Conservation (phyloP, 37 sponge, comb jelly and placozoan species). For the Axinella damicornis region DNA sequence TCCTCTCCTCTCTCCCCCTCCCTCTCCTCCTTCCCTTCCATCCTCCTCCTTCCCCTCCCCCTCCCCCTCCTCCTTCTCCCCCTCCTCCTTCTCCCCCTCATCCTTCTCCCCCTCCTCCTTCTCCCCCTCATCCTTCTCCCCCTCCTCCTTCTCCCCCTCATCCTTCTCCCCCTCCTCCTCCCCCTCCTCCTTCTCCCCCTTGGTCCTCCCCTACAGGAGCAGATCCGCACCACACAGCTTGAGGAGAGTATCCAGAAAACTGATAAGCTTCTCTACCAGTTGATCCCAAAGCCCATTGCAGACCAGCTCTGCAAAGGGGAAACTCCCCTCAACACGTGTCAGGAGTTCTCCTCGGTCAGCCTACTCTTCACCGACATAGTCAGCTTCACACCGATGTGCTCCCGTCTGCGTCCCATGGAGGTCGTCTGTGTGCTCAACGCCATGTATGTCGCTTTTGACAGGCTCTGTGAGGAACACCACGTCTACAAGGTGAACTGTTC, state of each 20-base stretch:
- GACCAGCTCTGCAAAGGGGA: constrained; percentile 68
- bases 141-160: neutral
- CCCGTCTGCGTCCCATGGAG: constrained; percentile 62
- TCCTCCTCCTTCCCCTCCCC: no score
- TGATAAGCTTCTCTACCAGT: constrained; percentile 79
- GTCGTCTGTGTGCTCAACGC: constrained; percentile 80
- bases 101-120: no score
- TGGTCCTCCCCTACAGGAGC: constrained; percentile 30
- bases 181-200: neutral
- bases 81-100: neutral
- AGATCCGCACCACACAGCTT: constrained; percentile 54
- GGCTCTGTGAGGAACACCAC: constrained; percentile 75
- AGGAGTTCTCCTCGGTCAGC: constrained; percentile 59
- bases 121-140: neutral
- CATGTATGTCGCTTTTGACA: constrained; percentile 77
- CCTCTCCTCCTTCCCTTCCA: no score
- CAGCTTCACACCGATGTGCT: constrained; percentile 88
- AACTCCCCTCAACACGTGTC: constrained; percentile 70
- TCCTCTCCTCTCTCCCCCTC: no score
- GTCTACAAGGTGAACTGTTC: constrained; percentile 90
- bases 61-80: no score
- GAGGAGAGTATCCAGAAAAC: constrained; percentile 71
- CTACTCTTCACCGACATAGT: constrained; percentile 88
- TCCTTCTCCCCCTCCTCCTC: neutral
- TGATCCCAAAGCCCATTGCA: constrained; percentile 80